These are phyloP conservation scores for Sapajus apella DNA, from an alignment of 2,113 vertebrate species.

Conservation along the genomic window DNA sequence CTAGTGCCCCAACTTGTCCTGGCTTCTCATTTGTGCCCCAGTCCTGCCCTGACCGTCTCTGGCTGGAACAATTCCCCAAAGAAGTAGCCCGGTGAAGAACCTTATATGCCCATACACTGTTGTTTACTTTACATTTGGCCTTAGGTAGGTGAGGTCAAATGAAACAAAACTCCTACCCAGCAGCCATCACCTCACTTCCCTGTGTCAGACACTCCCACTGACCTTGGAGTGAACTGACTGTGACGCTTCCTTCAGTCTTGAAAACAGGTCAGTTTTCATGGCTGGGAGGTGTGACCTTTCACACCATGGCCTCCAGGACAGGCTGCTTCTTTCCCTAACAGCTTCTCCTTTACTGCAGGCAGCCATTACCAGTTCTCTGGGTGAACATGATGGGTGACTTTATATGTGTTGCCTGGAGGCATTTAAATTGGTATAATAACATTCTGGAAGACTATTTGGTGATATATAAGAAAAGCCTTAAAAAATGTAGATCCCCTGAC, in stretches of 20 bases:
- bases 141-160: conserved; percentile 44
- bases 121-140: background rate
- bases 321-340: background rate
- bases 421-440: background rate
- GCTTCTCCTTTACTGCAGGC: background rate
- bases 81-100: background rate
- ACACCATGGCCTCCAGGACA: fast-evolving
- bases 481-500: conserved; percentile 38
- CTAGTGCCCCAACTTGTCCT: background rate
- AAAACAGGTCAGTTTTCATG: conserved; percentile 48
- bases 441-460: background rate
- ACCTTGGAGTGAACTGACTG: conserved; percentile 47
- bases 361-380: background rate
- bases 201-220: background rate
- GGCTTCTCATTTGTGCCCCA: background rate
- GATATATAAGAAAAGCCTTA: background rate
- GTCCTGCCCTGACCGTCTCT: background rate
- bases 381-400: background rate
- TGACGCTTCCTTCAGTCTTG: background rate
- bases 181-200: background rate
- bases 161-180: conserved; percentile 54
- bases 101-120: background rate
- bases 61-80: background rate
- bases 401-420: background rate
- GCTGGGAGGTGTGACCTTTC: background rate